A percentile compares a stretch with the other conserved stretches of the same genome.
phyloP scores from a whole-genome alignment of 2,888 invertebrate genomes.

The Polydrusus cervinus region DNA sequence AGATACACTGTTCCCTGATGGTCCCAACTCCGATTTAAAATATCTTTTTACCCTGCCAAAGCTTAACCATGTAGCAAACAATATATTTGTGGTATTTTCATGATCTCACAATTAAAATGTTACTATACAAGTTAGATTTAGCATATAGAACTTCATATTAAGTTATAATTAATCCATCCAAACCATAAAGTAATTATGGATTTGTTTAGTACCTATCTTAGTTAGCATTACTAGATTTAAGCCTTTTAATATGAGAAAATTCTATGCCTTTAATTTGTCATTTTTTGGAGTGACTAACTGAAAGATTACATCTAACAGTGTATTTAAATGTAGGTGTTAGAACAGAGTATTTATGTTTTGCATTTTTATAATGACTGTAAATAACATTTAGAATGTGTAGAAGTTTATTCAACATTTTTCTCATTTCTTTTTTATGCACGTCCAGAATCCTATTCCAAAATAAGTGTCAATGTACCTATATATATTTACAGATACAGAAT shows the following conservation, averaged over 20 bases:
- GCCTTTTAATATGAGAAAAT: neutral
- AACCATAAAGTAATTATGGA: neutral
- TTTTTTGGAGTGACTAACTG: too few relatives aligned
- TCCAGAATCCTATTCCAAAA: conserved; percentile 11
- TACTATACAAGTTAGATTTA: conserved; percentile 12
- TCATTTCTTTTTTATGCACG: conserved; percentile 22
- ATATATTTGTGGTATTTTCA: conserved; percentile 1
- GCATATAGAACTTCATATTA: conserved; percentile 20
- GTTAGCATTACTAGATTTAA: neutral
- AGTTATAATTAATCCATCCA: conserved; percentile 32
- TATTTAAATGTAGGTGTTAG: conserved; percentile 17
- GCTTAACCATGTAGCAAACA: conserved; percentile 1
- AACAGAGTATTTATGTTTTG: conserved; percentile 24
- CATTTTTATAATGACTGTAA: conserved; percentile 31
- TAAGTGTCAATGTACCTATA: conserved; percentile 1
- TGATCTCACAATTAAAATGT: conserved; percentile 19
- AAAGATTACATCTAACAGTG: conserved; percentile 2
- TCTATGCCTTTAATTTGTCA: too few relatives aligned
- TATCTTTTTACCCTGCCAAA: conserved; percentile 1
- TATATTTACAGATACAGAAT: conserved; percentile 3
- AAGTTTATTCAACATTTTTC: neutral
- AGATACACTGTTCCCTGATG: too few relatives aligned
- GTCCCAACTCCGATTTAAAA: too few relatives aligned
- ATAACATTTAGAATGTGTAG: conserved; percentile 21
- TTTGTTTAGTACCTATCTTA: neutral